phyloP scores from a whole-genome alignment of 2,797 vertebrate species.

The Furcifer pardalis region DNA sequence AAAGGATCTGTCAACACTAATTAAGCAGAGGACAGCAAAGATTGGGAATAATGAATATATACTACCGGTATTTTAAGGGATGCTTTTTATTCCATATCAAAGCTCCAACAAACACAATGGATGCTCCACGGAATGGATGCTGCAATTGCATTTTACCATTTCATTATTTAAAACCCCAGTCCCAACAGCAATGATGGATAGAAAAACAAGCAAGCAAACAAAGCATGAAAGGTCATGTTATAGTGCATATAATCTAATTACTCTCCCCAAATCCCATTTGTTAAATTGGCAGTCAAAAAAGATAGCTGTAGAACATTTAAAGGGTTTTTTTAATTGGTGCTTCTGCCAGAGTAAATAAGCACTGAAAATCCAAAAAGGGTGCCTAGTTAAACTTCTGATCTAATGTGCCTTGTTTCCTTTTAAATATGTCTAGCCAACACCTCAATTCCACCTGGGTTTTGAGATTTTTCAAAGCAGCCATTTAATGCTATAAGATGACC shows the following conservation, averaged over 20 bases:
- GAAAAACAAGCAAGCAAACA: not conserved
- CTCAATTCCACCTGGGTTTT: constrained; percentile 15
- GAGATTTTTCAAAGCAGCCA: constrained; percentile 35
- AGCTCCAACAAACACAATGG: not conserved
- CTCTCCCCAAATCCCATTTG: not conserved
- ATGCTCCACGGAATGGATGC: not conserved
- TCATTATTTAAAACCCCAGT: not conserved
- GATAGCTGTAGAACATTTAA: not conserved
- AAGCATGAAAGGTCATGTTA: not conserved
- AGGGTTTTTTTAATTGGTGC: not conserved
- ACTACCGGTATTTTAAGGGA: constrained; percentile 17
- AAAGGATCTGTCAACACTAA: constrained; percentile 3
- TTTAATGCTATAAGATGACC: constrained; percentile 3
- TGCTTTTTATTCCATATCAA: not conserved
- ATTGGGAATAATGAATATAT: not conserved
- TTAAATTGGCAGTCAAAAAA: not conserved
- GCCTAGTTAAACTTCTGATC: not conserved
- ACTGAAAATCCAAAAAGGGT: not conserved
- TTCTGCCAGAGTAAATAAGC: not conserved
- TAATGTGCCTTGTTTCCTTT: constrained; percentile 15
- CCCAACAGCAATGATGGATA: no score
- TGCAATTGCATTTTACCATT: not conserved
- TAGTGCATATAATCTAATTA: not conserved
- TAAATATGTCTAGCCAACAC: constrained; percentile 12
- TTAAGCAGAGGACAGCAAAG: not conserved